phyloP scores from a whole-genome alignment of 2,888 invertebrate genomes.

The Leptopilina drosophilae region DNA sequence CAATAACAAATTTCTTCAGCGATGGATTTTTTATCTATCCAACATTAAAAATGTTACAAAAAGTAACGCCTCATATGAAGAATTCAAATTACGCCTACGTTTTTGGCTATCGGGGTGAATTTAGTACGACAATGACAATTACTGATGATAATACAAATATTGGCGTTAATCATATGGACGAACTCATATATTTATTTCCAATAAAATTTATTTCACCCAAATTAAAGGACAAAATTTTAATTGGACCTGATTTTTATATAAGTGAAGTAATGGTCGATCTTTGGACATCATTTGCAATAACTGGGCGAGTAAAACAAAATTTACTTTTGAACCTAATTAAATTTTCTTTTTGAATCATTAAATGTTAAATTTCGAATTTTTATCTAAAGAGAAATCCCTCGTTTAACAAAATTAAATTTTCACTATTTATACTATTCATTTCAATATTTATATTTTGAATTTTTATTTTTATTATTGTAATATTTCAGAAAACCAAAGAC shows the following conservation, averaged over 20 bases:
- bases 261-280: constrained; percentile 19
- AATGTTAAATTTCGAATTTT: too few species aligned
- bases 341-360: too few species aligned
- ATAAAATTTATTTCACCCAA: too few species aligned
- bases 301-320: neutral
- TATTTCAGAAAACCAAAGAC: constrained; percentile 20
- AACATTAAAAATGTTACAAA: constrained; percentile 11
- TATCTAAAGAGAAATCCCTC: too few species aligned
- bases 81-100: neutral
- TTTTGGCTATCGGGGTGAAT: neutral
- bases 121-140: neutral
- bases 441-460: too few species aligned
- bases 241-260: neutral
- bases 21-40: constrained; percentile 9
- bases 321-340: too few species aligned
- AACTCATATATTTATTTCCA: constrained; percentile 37
- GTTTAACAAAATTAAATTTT: too few species aligned
- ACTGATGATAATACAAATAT: neutral
- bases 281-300: constrained; percentile 17
- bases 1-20: neutral
- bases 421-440: too few species aligned
- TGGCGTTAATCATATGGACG: constrained; percentile 8
- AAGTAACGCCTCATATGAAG: neutral
- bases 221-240: neutral
- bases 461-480: too few species aligned